Percentiles rank a stretch among this genome's conserved stretches.
phyloP scores from a whole-genome alignment of 2,797 vertebrate genomes.

The Hypotaenidia okinawae region DNA sequence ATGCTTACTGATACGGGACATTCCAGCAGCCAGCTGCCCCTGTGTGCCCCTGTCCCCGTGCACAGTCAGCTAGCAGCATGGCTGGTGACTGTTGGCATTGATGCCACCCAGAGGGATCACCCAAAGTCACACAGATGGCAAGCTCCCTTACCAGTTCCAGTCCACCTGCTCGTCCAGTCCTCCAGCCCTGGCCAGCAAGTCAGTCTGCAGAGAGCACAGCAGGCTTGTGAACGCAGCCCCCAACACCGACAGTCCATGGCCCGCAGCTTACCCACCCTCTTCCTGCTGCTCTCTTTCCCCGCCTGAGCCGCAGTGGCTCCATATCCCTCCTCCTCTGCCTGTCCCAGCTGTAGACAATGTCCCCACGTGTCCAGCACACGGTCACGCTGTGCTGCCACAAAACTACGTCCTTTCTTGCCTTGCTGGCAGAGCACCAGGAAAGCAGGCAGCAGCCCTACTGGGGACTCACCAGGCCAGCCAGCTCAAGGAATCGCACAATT shows the following conservation, averaged over 20 bases:
- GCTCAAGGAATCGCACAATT: slow-evolving; percentile 88
- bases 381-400: background rate
- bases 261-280: background rate
- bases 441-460: background rate
- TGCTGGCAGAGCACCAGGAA: background rate
- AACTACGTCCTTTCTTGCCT: background rate
- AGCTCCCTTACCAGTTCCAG: slow-evolving; percentile 92
- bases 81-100: background rate
- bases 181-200: slow-evolving; percentile 86
- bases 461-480: slow-evolving; percentile 90
- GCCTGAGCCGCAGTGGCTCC: background rate
- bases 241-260: background rate
- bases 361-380: background rate
- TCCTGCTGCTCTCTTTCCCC: background rate
- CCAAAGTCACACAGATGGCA: background rate
- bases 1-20: background rate
- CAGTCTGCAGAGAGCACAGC: slow-evolving; percentile 79
- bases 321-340: background rate
- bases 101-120: background rate
- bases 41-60: background rate
- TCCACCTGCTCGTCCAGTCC: slow-evolving; percentile 91
- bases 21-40: background rate
- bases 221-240: background rate
- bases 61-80: background rate
- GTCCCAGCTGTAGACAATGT: background rate